A percentile compares a stretch with the other conserved stretches of the same genome.
phyloP scores from a whole-genome alignment of 1,140 invertebrate genomes.

The Procambarus clarkii region DNA sequence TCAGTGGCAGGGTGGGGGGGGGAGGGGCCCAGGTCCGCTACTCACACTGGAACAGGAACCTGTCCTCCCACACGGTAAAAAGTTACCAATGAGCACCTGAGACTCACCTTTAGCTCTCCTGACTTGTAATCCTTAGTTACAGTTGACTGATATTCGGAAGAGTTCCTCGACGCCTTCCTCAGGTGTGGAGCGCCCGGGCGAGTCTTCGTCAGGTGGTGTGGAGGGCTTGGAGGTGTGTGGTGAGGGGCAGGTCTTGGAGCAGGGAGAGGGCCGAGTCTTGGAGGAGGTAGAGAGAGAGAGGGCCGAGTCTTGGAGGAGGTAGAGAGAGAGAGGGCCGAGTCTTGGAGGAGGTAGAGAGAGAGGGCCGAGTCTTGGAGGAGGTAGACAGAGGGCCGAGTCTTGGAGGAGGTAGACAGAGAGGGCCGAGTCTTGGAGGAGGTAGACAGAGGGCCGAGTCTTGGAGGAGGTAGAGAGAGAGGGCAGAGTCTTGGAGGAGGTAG shows the following conservation, averaged over 20 bases:
- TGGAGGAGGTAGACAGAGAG: background rate
- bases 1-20: background rate
- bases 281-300: background rate
- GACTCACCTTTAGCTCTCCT: too few relatives aligned
- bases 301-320: background rate
- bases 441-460: background rate
- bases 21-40: background rate
- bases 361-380: background rate
- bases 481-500: background rate
- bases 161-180: too few relatives aligned
- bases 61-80: too few relatives aligned
- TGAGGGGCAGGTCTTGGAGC: too few relatives aligned
- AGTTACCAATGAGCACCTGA: too few relatives aligned
- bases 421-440: background rate
- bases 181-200: background rate
- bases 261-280: too few relatives aligned
- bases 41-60: too few relatives aligned
- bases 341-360: background rate
- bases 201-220: background rate
- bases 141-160: too few relatives aligned
- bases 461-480: background rate
- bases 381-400: background rate
- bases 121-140: too few relatives aligned
- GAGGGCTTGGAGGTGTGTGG: background rate
- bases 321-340: too few relatives aligned